These are phyloP conservation scores for Campoplex capitator DNA, from an alignment of 2,888 invertebrate species.

Conservation along the genomic window DNA sequence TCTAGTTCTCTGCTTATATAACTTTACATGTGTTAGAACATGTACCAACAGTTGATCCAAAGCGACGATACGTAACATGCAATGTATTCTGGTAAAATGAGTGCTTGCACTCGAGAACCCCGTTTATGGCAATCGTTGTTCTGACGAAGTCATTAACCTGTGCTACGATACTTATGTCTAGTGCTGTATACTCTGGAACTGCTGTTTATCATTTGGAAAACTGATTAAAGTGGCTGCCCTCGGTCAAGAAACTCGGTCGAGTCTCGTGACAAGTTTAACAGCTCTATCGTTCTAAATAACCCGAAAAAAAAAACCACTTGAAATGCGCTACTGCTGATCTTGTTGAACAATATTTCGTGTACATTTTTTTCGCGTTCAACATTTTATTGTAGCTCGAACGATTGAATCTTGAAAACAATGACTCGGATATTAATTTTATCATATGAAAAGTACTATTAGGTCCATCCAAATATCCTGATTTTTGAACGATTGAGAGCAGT, in stretches of 20 bases:
- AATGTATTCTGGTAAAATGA: neutral
- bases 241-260: neutral
- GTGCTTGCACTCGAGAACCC: conserved; percentile 7
- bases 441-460: no score
- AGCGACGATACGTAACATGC: conserved; percentile 7
- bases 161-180: neutral
- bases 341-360: no score
- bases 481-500: neutral
- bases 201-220: neutral
- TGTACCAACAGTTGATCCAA: neutral
- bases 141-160: neutral
- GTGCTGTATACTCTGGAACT: neutral
- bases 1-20: neutral
- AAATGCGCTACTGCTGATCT: neutral
- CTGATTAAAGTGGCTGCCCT: neutral
- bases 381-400: no score
- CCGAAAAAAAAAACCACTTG: neutral
- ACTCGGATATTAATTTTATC: neutral
- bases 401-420: neutral
- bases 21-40: conserved; percentile 9
- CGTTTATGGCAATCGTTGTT: conserved; percentile 5
- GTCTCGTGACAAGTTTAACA: no score
- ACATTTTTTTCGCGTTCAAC: no score
- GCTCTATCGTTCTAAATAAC: neutral
- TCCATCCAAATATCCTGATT: neutral